Conservation (phyloP, 2,888 invertebrate species). For the Drosophila gaucha region DNA sequence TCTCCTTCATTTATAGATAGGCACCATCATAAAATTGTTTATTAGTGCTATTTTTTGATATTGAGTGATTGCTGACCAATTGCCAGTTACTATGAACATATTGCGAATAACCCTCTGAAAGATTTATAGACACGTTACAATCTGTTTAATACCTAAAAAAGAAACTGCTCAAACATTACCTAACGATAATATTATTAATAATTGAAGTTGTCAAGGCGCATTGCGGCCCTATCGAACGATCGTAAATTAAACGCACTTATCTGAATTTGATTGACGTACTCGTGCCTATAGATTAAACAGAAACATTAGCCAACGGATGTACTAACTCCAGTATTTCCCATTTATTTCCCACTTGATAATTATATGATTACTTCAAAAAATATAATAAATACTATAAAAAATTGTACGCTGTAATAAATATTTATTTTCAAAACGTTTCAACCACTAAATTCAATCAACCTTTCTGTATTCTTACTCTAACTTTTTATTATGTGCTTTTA, state of each 20-base stretch:
- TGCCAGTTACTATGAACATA: constrained; percentile 5
- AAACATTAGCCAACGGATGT: constrained; percentile 17
- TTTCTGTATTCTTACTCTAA: no score
- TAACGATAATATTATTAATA: constrained; percentile 22
- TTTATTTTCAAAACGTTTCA: no score
- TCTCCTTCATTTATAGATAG: not conserved
- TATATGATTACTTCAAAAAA: no score
- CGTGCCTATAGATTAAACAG: constrained; percentile 26
- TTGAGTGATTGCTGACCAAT: constrained; percentile 22
- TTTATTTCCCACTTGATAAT: constrained; percentile 4
- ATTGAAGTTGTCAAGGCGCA: constrained; percentile 43
- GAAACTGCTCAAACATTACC: not conserved
- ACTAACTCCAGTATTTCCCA: constrained; percentile 14
- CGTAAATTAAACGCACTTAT: constrained; percentile 48
- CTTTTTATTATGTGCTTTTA: not conserved
- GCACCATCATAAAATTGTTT: constrained; percentile 28
- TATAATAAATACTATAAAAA: no score
- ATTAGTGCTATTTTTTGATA: constrained; percentile 17
- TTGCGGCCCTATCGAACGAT: constrained; percentile 19
- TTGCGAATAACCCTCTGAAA: constrained; percentile 11
- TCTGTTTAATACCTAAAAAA: constrained; percentile 9
- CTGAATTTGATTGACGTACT: constrained; percentile 23
- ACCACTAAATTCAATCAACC: no score
- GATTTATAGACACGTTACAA: constrained; percentile 40
- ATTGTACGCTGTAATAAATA: no score